Evolutionary conservation across 1,140 invertebrate genomes (phyloP).

Genomic region (Drosophila miranda): DNA sequence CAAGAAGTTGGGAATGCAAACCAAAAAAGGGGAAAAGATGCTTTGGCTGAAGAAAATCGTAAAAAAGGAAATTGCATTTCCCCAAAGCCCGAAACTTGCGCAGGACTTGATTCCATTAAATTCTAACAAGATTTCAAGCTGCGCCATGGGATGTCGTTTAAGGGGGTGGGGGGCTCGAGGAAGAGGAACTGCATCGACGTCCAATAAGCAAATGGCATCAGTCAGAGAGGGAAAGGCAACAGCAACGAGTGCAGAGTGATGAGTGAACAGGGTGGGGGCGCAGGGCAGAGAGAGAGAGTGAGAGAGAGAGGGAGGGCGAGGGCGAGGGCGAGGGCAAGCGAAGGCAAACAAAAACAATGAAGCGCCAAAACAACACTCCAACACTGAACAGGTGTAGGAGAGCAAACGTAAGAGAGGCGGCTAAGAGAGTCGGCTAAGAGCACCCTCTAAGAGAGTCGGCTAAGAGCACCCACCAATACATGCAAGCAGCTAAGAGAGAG

Average conservation of each 20-base stretch:
- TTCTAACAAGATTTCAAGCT: slow-evolving; percentile 80
- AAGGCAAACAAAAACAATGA: slow-evolving; percentile 57
- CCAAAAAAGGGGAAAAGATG: slow-evolving; percentile 58
- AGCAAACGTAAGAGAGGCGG: neutral
- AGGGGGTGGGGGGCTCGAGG: neutral
- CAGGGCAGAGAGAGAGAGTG: neutral
- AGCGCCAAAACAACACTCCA: slow-evolving; percentile 20
- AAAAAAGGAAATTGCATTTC: slow-evolving; percentile 76
- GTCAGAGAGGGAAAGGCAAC: slow-evolving; percentile 12
- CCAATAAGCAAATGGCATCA: slow-evolving; percentile 72
- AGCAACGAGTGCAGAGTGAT: slow-evolving; percentile 28
- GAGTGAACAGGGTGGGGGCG: neutral
- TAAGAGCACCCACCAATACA: too few species aligned
- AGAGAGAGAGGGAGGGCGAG: neutral
- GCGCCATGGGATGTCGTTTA: slow-evolving; percentile 19
- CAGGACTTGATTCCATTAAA: slow-evolving; percentile 80
- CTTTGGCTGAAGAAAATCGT: slow-evolving; percentile 62
- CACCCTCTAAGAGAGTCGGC: slow-evolving; percentile 33
- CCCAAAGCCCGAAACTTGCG: slow-evolving; percentile 76
- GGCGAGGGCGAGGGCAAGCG: neutral
- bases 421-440: slow-evolving; percentile 37
- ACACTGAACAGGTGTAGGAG: slow-evolving; percentile 57
- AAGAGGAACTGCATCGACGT: slow-evolving; percentile 41
- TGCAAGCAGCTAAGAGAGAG: slow-evolving; percentile 39
- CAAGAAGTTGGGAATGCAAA: slow-evolving; percentile 55